Base-by-base conservation (phyloP, 2,113 vertebrate species). In the Rhodinocichla rosea region DNA sequence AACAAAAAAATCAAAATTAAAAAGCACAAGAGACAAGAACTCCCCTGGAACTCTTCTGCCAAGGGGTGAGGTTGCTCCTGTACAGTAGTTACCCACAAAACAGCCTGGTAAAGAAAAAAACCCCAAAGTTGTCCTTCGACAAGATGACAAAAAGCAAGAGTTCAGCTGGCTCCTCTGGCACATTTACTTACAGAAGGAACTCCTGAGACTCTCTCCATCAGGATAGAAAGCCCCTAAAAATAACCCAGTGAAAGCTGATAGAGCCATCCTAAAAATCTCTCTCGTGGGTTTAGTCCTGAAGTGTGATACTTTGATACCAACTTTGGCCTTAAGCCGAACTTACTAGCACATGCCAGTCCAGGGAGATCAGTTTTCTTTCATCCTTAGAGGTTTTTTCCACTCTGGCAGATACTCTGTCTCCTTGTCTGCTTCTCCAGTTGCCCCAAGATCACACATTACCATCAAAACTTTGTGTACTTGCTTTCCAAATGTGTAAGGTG, bases 121-220 rank as follows among this genome's bases (percentile, higher is more conserved):
- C 0, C 15, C 30, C 35, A 18, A 65, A 74, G 15, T 1, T n/a
- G 15, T 32, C 39, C 22, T 74, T 63, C 0, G 0, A 44, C 63
- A 77, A 70, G 55, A 44, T 1, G 2, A 74, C 27, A 15, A 73
- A 76, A 79, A 47, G 5, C 1, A 0, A 28, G 20, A 50, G 47
- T 49, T 75, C 57, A 10, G 1, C 17, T 1, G 3, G 70, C 40
- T 62, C 1, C 0, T 32, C 33, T 65, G 49, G 33, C 8, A 39
- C 18, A 30, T 49, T 26, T 20, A 81, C 37, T 53, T 62, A 35
- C 35, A 55, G 73, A 47, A 87, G 50, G 32, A 89, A 30, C 19
- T 52, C 59, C 52, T 19, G 18, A 89, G 56, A 47, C 68, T 60
- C 64, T 52, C 52, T 19, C 20, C 7, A 10, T 13, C 2, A 4